Conservation (phyloP, 2,888 invertebrate genomes). For the Elegia similella region DNA sequence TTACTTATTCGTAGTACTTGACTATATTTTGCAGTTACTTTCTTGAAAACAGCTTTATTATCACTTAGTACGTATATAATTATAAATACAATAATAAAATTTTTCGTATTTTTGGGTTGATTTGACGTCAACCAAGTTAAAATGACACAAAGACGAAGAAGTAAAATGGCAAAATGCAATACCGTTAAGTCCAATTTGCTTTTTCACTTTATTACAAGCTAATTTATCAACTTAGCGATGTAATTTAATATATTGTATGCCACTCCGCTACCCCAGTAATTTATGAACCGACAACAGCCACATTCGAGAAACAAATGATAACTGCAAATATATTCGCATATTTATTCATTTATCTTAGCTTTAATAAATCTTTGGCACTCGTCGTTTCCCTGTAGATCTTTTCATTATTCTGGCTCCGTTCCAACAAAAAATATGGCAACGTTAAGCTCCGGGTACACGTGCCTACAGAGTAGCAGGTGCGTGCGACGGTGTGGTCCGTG, state of each 20-base stretch:
- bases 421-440: slow-evolving; percentile 8
- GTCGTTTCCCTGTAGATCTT: slow-evolving; percentile 6
- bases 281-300: not conserved
- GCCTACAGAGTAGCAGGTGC: not conserved
- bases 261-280: not conserved
- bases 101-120: too few relatives aligned
- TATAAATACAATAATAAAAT: too few relatives aligned
- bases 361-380: slow-evolving; percentile 1
- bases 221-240: not conserved
- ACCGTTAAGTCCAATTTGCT: too few relatives aligned
- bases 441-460: slow-evolving; percentile 7
- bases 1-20: too few relatives aligned
- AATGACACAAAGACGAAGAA: too few relatives aligned
- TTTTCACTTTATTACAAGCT: too few relatives aligned
- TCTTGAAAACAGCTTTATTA: too few relatives aligned
- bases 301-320: slow-evolving; percentile 3
- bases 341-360: not conserved
- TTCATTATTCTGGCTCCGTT: slow-evolving; percentile 12
- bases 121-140: too few relatives aligned
- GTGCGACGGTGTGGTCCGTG: not conserved
- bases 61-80: too few relatives aligned
- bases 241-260: not conserved
- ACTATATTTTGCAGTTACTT: too few relatives aligned
- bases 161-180: too few relatives aligned
- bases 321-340: not conserved